A percentile compares a stretch with the other conserved stretches of the same genome.
These are phyloP conservation scores for Teleogryllus occipitalis DNA, from an alignment of 1,140 invertebrate species.

Conservation along the genomic window DNA sequence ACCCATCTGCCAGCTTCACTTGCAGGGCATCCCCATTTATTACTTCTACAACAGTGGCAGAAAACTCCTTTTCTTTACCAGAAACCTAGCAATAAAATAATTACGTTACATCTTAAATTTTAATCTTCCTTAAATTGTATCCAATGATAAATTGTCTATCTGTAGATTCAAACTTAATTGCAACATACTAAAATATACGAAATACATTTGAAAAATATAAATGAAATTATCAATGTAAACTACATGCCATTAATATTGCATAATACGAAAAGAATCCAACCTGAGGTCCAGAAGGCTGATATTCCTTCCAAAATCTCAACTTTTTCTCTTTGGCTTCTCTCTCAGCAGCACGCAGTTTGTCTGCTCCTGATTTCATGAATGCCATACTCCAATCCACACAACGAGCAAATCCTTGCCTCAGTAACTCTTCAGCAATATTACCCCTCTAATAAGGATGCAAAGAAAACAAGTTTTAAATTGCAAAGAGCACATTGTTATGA, in stretches of 20 bases:
- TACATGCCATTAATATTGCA: too few relatives aligned
- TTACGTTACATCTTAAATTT: conserved; percentile 26
- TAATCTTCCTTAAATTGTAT: background rate
- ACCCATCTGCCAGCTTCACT: conserved; percentile 69
- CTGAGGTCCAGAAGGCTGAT: conserved; percentile 40
- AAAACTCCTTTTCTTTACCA: conserved; percentile 76
- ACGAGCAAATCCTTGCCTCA: conserved; percentile 86
- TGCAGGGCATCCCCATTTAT: conserved; percentile 88
- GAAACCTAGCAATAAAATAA: conserved; percentile 43
- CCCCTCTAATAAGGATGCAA: conserved; percentile 48
- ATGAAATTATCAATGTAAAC: too few relatives aligned
- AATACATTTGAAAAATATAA: background rate
- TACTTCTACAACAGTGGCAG: conserved; percentile 82
- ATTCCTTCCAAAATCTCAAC: conserved; percentile 84
- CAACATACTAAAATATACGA: background rate
- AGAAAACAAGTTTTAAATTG: too few relatives aligned
- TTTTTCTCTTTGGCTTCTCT: conserved; percentile 79
- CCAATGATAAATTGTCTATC: background rate
- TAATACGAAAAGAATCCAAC: conserved; percentile 7
- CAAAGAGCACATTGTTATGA: background rate
- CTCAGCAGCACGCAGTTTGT: conserved; percentile 78
- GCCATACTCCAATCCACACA: conserved; percentile 98
- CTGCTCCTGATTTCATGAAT: conserved; percentile 70
- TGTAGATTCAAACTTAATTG: background rate
- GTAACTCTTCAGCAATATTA: conserved; percentile 89